A percentile compares a stretch with the other conserved stretches of the same genome.
phyloP scores from a whole-genome alignment of 1,140 invertebrate species.

The Hermatobates lingyangjiaoensis region DNA sequence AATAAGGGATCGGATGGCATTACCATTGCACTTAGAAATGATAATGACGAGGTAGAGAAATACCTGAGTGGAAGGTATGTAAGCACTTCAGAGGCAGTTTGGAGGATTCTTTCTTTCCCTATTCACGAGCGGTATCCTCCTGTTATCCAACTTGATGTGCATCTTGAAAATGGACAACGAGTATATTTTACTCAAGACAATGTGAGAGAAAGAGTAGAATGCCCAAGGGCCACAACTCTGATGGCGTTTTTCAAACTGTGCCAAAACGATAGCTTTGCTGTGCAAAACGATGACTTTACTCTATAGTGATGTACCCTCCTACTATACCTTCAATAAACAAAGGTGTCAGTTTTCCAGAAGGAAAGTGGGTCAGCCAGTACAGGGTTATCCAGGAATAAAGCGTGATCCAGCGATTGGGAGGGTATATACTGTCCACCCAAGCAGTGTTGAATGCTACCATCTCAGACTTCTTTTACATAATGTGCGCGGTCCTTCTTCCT shows the following conservation, averaged over 20 bases:
- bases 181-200: slow-evolving; percentile 16
- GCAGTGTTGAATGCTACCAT: background rate
- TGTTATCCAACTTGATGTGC: slow-evolving; percentile 21
- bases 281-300: too few species aligned
- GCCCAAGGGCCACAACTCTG: slow-evolving; percentile 8
- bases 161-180: slow-evolving; percentile 21
- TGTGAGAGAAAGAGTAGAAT: background rate
- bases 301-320: background rate
- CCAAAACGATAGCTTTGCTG: background rate
- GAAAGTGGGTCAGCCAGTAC: background rate
- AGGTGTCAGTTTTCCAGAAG: background rate
- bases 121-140: slow-evolving; percentile 22
- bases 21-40: slow-evolving; percentile 3
- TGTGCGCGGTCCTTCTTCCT: slow-evolving; percentile 19
- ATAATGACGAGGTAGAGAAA: slow-evolving; percentile 21
- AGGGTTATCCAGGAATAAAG: slow-evolving; percentile 1
- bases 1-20: slow-evolving; percentile 21
- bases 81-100: slow-evolving; percentile 22
- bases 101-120: slow-evolving; percentile 22
- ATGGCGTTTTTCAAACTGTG: slow-evolving; percentile 7
- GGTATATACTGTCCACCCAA: slow-evolving; percentile 15
- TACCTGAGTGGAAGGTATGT: slow-evolving; percentile 23
- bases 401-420: slow-evolving; percentile 9
- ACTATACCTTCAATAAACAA: background rate
- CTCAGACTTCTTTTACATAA: background rate